Base-by-base conservation (phyloP, 2,888 invertebrate genomes). In the Carcina quercana region DNA sequence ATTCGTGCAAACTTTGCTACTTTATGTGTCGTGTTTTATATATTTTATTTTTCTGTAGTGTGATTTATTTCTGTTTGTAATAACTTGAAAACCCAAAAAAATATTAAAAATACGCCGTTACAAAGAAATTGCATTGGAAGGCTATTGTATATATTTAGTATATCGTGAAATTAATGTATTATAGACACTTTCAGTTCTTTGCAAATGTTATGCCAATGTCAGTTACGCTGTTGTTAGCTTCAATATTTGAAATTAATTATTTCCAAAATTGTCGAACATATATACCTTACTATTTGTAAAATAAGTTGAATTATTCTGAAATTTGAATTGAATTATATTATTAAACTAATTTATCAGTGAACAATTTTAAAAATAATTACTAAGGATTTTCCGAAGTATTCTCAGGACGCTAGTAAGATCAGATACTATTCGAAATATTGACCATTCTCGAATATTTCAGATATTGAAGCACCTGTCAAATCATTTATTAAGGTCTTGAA, bases 31-130 rank as follows among this genome's bases (percentile, higher is more conserved):
- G 74, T 79, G 74, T 80, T 80, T 71, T 70, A 64, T 76, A 73
- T 73, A 64, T 75, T 63, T 58, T 65, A 68, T 65, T 66, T 68
- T 72, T 74, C 69, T 73, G 74, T 80, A 80, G 79, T 73, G 79
- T 78, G 74, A 60, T 78, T 74, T 73, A 76, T 65, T 73, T 78
- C 71, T 69, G 70, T 79, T 80, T 78, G 65, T 76, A 62, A 70
- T 70, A 71, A 69, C 61, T n/a, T 65, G 66, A 75, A 78, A 76
- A 74, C 53, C 45, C 62, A 57, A 68, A 72, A 71, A 69, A 60
- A 37, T 59, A 46, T 42, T 69, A 76, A 75, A 71, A 73, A 71
- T 65, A 60, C 50, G 43, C 59, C 60, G 60, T 60, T 59, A 55
- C 65, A 64, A 61, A 64, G n/a, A 61, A 59, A 24, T 64, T 67